phyloP scores from a whole-genome alignment of 2,888 invertebrate species.

The Hanleya hanleyi region DNA sequence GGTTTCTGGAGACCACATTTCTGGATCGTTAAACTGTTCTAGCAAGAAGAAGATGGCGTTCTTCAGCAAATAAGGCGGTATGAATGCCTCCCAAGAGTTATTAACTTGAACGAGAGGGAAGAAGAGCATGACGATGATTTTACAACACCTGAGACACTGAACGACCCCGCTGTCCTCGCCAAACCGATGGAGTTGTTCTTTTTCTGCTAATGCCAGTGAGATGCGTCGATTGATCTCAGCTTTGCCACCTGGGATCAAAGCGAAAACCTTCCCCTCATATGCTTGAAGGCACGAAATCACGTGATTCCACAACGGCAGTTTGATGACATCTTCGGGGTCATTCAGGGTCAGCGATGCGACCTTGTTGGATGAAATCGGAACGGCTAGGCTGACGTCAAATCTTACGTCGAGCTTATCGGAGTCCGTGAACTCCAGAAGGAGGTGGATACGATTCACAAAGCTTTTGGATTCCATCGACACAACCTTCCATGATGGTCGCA shows the following conservation, averaged over 20 bases:
- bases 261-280: not conserved
- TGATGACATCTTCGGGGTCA: not conserved
- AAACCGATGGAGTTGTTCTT: not conserved
- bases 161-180: not conserved
- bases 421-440: not conserved
- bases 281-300: not conserved
- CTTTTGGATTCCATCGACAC: not conserved
- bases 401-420: not conserved
- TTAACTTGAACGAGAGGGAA: not conserved
- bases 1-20: not conserved
- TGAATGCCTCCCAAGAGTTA: not conserved
- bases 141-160: not conserved
- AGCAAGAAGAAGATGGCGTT: not conserved
- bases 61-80: not conserved
- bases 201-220: not conserved
- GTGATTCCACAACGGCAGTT: constrained; percentile 1
- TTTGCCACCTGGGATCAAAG: not conserved
- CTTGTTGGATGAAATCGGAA: not conserved
- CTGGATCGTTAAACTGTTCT: not conserved
- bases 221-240: not conserved
- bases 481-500: not conserved
- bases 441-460: not conserved
- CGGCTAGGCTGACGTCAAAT: not conserved
- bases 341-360: not conserved
- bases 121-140: not conserved